Conservation (phyloP, 1,140 invertebrate species). For the Trinorchestia longiramus region DNA sequence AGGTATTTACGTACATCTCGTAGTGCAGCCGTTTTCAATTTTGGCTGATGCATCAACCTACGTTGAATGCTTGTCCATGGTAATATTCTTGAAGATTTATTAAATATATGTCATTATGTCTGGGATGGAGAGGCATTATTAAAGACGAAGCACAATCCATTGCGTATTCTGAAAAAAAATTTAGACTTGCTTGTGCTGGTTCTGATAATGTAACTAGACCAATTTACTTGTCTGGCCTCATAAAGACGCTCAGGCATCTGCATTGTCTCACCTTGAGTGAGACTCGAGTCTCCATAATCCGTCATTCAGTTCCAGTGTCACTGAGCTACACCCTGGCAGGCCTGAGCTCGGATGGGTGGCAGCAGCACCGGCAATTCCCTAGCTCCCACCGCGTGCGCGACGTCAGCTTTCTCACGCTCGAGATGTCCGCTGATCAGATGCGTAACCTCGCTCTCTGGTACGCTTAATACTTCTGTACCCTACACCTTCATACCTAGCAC, state of each 20-base stretch:
- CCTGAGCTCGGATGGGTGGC: slow-evolving; percentile 26
- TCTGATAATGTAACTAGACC: background rate
- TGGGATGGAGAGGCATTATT: no score
- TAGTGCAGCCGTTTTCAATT: background rate
- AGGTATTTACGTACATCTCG: background rate
- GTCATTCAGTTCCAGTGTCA: slow-evolving; percentile 1
- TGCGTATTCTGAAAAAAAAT: background rate
- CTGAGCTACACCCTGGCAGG: slow-evolving; percentile 22
- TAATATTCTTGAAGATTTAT: no score
- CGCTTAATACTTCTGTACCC: no score
- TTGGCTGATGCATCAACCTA: no score
- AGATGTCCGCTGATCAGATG: slow-evolving; percentile 30
- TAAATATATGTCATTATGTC: no score
- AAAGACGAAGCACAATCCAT: no score
- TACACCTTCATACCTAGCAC: no score
- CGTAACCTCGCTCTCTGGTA: background rate
- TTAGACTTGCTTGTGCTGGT: background rate
- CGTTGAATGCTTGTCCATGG: no score
- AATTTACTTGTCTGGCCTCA: background rate
- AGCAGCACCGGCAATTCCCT: slow-evolving; percentile 21
- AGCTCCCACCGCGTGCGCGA: background rate
- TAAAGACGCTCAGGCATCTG: background rate
- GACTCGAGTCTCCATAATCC: background rate
- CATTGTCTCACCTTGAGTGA: background rate
- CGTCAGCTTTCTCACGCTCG: background rate